Evolutionary conservation across 2,797 vertebrate species (phyloP), one percentile per base, ranked within the genome.

Genomic region (Chloroceryle inda): DNA sequence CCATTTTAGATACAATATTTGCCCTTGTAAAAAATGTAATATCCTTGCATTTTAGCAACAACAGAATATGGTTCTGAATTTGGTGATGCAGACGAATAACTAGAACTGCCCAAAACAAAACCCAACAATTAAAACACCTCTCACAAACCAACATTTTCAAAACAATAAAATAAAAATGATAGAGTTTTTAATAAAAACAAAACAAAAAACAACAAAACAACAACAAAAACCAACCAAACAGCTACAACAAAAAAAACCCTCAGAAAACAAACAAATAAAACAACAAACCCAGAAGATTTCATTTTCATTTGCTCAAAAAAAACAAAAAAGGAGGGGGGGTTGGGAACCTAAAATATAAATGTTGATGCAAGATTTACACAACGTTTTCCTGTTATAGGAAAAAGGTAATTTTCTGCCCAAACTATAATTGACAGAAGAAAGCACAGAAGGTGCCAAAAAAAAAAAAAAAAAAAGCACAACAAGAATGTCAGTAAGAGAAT

Each of bases 361-460:
- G 2, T 42, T 21, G 5, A 14, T 53, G 40, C 1, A 45, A 44
- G 42, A 69, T 31, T 73, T 69, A 45, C 5, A 38, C 7, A 47
- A n/a, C 5, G 16, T 61, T 66, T 84, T 68, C 26, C 22, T 68
- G 6, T n/a, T 23, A 29, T 3, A 19, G 35, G 35, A 37, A 35
- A 80, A 63, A 50, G 1, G 3, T 2, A 4, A 0, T 20, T 68
- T 53, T 38, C 1, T 2, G 23, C 13, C 37, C 1, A 63, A 59
- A 55, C 3, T n/a, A 10, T 22, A 42, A 49, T 7, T 19, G 27
- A 20, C 6, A 20, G 12, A 44, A 66, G 2, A 55, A 72, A 68
- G 44, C 23, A 45, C 20, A 71, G 40, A 40, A 73, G 0, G 8
- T 33, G 44, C 20, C 18, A 35, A 55, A 44, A 74, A 40, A 19